Conservation (phyloP, 2,888 invertebrate genomes). For the Aphidius colemani region DNA sequence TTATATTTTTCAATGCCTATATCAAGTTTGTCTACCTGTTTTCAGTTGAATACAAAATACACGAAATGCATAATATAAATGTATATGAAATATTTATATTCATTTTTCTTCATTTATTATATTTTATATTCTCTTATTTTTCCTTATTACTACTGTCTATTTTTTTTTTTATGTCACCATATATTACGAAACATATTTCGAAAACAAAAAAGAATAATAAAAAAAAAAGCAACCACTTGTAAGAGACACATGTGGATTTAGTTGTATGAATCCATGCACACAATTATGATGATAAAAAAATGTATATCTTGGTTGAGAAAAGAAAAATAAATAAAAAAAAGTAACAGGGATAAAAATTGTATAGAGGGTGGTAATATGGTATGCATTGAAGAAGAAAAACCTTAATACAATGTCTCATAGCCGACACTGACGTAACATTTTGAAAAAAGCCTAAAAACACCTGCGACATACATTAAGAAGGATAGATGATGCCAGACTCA, state of each 20-base stretch:
- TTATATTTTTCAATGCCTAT: constrained; percentile 14
- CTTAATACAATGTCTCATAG: too few relatives aligned
- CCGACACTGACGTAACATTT: too few relatives aligned
- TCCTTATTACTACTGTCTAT: too few relatives aligned
- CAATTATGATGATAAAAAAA: too few relatives aligned
- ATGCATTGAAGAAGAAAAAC: background rate
- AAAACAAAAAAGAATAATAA: background rate
- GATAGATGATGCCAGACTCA: constrained; percentile 8
- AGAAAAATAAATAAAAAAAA: too few relatives aligned
- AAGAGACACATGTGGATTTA: background rate
- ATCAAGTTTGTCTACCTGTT: background rate
- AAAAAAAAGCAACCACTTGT: background rate
- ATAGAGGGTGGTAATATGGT: background rate
- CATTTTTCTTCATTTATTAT: background rate
- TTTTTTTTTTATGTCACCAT: too few relatives aligned
- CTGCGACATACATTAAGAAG: constrained; percentile 3
- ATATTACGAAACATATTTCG: background rate
- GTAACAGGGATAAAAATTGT: too few relatives aligned
- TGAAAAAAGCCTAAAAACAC: constrained; percentile 5
- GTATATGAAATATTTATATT: background rate
- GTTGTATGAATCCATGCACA: too few relatives aligned
- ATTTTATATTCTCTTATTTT: too few relatives aligned
- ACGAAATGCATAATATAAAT: too few relatives aligned
- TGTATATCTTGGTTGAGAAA: too few relatives aligned
- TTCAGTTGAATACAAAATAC: too few relatives aligned